These are phyloP conservation scores for Brevipalpus yothersi DNA, from an alignment of 1,140 invertebrate genomes.

Conservation along the genomic window DNA sequence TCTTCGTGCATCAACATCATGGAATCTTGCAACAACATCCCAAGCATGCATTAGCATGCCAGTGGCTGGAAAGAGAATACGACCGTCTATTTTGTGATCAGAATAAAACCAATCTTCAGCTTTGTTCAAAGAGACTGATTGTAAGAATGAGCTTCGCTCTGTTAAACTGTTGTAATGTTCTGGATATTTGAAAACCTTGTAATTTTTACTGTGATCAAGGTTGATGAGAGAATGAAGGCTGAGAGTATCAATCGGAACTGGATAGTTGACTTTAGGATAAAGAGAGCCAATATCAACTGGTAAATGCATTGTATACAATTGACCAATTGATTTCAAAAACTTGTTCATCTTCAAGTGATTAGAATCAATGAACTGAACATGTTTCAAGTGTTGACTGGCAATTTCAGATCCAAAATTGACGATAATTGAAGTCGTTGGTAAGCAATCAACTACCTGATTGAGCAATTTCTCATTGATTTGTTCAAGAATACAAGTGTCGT, in stretches of 20 bases:
- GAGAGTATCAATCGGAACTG: constrained; percentile 64
- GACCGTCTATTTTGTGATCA: constrained; percentile 78
- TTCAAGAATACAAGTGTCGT: no score
- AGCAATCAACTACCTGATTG: neutral
- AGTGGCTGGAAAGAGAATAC: constrained; percentile 80
- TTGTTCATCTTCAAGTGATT: neutral
- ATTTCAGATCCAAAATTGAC: neutral
- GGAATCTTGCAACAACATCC: constrained; percentile 47
- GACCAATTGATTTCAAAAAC: no score
- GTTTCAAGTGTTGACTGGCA: neutral
- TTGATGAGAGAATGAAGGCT: constrained; percentile 53
- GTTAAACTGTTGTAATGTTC: constrained; percentile 8
- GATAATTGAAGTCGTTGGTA: neutral
- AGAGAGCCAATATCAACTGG: constrained; percentile 25
- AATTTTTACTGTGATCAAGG: constrained; percentile 70
- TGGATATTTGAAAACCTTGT: constrained; percentile 42
- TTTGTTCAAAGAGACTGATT: constrained; percentile 40
- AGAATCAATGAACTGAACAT: neutral
- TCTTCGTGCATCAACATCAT: neutral
- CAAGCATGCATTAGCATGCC: constrained; percentile 76
- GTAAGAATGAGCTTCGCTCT: neutral
- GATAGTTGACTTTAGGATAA: constrained; percentile 46
- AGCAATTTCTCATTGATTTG: neutral
- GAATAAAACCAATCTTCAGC: constrained; percentile 45
- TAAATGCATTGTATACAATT: no score